A percentile compares a stretch with the other conserved stretches of the same genome.
Evolutionary conservation across 2,113 vertebrate species (phyloP).

Genomic region (Riparia riparia): DNA sequence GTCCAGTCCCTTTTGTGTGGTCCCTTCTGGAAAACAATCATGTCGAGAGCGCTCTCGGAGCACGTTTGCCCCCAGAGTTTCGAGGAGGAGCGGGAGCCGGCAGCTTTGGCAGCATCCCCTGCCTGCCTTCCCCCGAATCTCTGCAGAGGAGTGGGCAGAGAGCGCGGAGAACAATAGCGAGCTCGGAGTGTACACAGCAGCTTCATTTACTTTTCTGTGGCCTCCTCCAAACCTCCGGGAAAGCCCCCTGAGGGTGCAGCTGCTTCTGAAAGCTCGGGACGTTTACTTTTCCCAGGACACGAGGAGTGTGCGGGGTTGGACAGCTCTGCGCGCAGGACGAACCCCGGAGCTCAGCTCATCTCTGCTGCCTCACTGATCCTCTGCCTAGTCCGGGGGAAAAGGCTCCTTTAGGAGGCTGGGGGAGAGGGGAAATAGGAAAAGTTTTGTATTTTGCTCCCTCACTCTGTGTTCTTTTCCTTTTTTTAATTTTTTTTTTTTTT

Average conservation of each 20-base stretch:
- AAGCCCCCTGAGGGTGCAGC: background rate
- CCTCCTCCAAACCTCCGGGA: background rate
- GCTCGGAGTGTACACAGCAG: background rate
- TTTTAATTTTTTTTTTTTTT: too few relatives aligned
- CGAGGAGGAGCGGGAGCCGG: background rate
- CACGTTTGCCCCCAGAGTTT: background rate
- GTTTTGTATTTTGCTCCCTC: accelerated
- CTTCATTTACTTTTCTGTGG: background rate
- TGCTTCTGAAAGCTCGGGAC: background rate
- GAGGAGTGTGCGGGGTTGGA: background rate
- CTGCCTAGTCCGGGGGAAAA: background rate
- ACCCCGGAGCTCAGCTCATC: background rate
- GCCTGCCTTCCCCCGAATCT: background rate
- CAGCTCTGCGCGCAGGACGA: background rate
- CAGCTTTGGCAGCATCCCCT: background rate
- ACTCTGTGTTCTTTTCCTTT: accelerated
- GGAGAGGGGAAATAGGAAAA: background rate
- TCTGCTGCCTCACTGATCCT: accelerated
- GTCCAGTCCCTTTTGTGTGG: background rate
- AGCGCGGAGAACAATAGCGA: background rate
- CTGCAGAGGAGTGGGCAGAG: background rate
- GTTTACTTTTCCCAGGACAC: background rate
- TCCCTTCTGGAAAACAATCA: background rate
- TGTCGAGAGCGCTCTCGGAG: background rate
- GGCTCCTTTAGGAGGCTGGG: accelerated